These are phyloP conservation scores for Neotoxoptera formosana DNA, from an alignment of 1,140 invertebrate genomes.

Conservation along the genomic window DNA sequence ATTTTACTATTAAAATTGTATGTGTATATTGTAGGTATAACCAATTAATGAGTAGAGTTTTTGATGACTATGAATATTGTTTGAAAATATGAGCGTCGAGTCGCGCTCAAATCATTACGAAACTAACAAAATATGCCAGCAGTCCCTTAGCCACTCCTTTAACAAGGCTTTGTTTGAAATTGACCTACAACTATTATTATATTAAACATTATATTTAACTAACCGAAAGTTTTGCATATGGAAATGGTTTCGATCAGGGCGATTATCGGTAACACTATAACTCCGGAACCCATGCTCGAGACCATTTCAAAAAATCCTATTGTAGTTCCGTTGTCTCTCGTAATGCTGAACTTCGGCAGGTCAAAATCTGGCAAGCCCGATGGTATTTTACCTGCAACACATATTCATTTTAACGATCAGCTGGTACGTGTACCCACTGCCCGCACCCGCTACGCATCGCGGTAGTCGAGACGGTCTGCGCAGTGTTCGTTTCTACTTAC, in stretches of 20 bases:
- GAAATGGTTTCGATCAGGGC: constrained; percentile 85
- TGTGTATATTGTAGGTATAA: too few species aligned
- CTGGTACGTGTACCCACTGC: neutral
- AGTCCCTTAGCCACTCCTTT: neutral
- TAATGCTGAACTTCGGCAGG: constrained; percentile 70
- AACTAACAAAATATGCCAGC: neutral
- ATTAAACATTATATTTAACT: neutral
- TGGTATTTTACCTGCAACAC: constrained; percentile 69
- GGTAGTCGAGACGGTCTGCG: neutral
- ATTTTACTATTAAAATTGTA: too few species aligned
- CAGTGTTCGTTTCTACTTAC: constrained; percentile 27
- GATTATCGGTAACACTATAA: constrained; percentile 81
- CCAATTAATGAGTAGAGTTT: too few species aligned
- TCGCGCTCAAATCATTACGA: too few species aligned
- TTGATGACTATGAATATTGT: neutral
- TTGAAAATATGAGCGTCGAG: neutral
- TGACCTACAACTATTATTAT: neutral
- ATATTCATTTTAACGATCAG: neutral
- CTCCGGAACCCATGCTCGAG: constrained; percentile 75
- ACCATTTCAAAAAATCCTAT: constrained; percentile 73
- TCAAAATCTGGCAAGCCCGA: constrained; percentile 73
- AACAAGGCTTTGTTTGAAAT: neutral
- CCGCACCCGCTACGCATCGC: neutral
- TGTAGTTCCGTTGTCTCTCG: constrained; percentile 65
- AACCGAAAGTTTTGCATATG: constrained; percentile 80